Evolutionary conservation across 30 jellyfish, hydroid and myxozoan species (phyloP).

Genomic region (Aurelia sp.): DNA sequence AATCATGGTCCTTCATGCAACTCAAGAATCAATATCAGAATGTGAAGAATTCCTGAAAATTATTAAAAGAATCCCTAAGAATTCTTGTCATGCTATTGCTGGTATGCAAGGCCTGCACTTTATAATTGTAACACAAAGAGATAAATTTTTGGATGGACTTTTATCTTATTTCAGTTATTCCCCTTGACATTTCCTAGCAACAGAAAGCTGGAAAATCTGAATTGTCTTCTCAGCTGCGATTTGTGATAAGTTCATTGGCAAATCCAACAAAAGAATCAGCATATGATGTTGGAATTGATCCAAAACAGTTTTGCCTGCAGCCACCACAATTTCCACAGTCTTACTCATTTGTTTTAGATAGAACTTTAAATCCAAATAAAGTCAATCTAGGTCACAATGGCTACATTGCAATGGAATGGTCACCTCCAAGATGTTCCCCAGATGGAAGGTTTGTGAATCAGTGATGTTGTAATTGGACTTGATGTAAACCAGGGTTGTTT

Average conservation of each 20-base stretch:
- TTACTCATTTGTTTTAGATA: conserved; percentile 39
- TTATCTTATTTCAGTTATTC: neutral
- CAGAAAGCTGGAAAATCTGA: conserved; percentile 9
- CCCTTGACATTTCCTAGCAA: conserved; percentile 17
- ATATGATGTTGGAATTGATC: conserved; percentile 52
- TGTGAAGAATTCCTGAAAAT: too few relatives aligned
- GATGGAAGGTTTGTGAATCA: conserved; percentile 40
- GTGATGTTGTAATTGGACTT: too few relatives aligned
- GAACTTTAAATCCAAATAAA: conserved; percentile 61
- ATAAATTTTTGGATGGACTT: neutral
- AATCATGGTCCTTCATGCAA: too few relatives aligned
- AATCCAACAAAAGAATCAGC: conserved; percentile 39
- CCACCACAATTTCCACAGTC: conserved; percentile 30
- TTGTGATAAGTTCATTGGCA: conserved; percentile 3
- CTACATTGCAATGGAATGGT: conserved; percentile 25
- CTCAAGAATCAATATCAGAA: too few relatives aligned
- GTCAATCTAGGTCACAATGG: conserved; percentile 10
- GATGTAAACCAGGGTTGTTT: too few relatives aligned
- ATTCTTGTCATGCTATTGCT: too few relatives aligned
- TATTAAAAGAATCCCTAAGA: too few relatives aligned
- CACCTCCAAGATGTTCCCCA: conserved; percentile 25
- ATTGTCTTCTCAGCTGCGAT: conserved; percentile 19
- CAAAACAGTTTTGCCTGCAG: conserved; percentile 53
- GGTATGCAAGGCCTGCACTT: neutral
- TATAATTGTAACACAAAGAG: neutral